Evolutionary conservation across 2,888 invertebrate species (phyloP), one percentile per base, ranked within the genome.

Genomic region (Tridacna gigas): DNA sequence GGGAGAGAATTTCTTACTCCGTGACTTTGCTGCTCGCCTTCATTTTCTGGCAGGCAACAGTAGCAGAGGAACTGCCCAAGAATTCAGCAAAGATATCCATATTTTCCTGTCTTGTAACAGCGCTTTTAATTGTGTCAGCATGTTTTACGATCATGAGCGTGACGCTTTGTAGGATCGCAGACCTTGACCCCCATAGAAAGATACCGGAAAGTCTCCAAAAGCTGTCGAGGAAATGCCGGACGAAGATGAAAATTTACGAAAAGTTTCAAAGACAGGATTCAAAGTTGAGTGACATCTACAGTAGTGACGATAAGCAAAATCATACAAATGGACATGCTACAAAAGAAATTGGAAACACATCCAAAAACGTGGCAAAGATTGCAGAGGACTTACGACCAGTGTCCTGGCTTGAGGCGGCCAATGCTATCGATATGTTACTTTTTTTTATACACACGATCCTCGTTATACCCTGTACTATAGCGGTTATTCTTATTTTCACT

Each of bases 41-140:
- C 4, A 28, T 69, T 12, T 69, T 69, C 69, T 69, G 69, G 69
- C 69, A 69, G 45, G 12, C 45, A 45, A n/a, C 45, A 12, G 69
- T 45, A n/a, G 47, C 69, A n/a, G 69, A 69, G 12, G 69, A 45
- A 47, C 45, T 69, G 15, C 47, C 69, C 18, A 69, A 69, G 12
- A 69, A 45, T 7, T 69, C 69, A 12, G 45, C 69, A 15, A 69
- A 69, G 45, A 45, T 69, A 69, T 69, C 69, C 2, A 47, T 69
- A 12, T 11, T 28, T 11, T 69, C 47, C 13, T 45, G 45, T 13
- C 12, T 45, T 2, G 25, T 69, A 47, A 69, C 47, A 0, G 47
- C 69, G 0, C 15, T 69, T 47, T 12, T 69, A 45, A 3, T 18
- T 28, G 11, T 47, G 5, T 20, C 69, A 18, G 45, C 45, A n/a